Evolutionary conservation across 2,888 invertebrate genomes (phyloP), one percentile per base, ranked within the genome.

Genomic region (Trisateles emortualis): DNA sequence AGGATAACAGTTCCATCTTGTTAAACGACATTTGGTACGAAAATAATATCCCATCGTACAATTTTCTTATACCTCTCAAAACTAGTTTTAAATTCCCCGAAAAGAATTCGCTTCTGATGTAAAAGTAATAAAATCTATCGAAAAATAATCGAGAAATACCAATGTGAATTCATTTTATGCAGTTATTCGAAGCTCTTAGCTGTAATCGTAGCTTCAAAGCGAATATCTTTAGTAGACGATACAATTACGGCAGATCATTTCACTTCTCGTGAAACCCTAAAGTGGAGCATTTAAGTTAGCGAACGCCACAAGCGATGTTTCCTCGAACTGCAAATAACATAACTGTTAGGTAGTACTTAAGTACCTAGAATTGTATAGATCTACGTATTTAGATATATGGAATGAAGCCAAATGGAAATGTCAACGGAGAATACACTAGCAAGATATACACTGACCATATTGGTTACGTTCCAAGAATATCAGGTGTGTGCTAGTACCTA

Each of bases 231-330:
- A 76, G n/a, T n/a, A n/a, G 72, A 76, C 79, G 81, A 84, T 85
- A 87, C 80, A 83, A 85, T 86, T 84, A 83, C 82, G 76, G 81
- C 82, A 78, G 80, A 83, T 83, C 78, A 84, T 85, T 86, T 87
- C 82, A 86, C 84, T 85, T 85, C 79, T 75, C 75, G 71, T 76
- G 79, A 81, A 81, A 76, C 75, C 72, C 72, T 73, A 55, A 64
- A 54, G 69, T 76, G 69, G 60, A 72, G 81, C 77, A 59, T 51
- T 64, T 53, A 73, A 78, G 70, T 56, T 53, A 63, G 78, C 75
- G 77, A 62, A 41, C 11, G 35, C 29, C 45, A 48, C 46, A 32
- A 56, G 64, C 52, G 55, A 22, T 30, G 35, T 16, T 32, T 46
- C 35, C 30, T 30, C 36, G 19, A 35, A 33, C 22, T 11, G 13